Base-by-base conservation (phyloP, 2,888 invertebrate genomes). In the Lithophane ornitopus region DNA sequence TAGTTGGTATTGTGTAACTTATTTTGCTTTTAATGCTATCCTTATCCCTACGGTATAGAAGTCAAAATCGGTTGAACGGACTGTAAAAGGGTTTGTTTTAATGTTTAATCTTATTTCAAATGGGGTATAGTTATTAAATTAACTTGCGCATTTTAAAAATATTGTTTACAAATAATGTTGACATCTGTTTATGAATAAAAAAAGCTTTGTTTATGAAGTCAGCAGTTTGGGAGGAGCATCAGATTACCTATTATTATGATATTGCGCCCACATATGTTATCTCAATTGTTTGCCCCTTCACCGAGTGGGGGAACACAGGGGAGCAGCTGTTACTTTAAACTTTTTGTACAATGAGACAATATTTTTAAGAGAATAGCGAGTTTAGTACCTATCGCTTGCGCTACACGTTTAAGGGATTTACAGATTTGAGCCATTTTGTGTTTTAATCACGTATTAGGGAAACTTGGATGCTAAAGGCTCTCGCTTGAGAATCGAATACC, bases 231-330 rank as follows among this genome's bases (percentile, higher is more conserved):
- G 56, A 75, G 16, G 34, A 56, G 59, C 65, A 59, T 8, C 46
- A 56, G 67, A 58, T 78, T 77, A n/a, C n/a, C n/a, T n/a, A 52
- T 68, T 69, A 46, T 79, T 65, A 54, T 75, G 54, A 63, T 65
- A 54, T 39, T 66, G 56, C 68, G 82, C 87, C 87, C 85, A 89
- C 86, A 85, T 76, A 54, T 44, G 74, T 82, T 74, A 74, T 84
- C 87, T 88, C 76, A 86, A 85, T 67, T 81, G 86, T 87, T 85
- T 76, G 77, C 70, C 69, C 66, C 62, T 76, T 71, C 28, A 74
- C 68, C 28, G 22, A 0, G 81, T 70, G 72, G n/a, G 34, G 12
- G 62, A 71, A 71, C 70, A 76, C 74, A 69, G 41, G 41, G 41
- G 54, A 76, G 62, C 70, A 63, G 74, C 39, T 76, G 68, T 81